Evolutionary conservation across 2,113 vertebrate species (phyloP), one percentile per base, ranked within the genome.

Genomic region (Cryptotis parvus): DNA sequence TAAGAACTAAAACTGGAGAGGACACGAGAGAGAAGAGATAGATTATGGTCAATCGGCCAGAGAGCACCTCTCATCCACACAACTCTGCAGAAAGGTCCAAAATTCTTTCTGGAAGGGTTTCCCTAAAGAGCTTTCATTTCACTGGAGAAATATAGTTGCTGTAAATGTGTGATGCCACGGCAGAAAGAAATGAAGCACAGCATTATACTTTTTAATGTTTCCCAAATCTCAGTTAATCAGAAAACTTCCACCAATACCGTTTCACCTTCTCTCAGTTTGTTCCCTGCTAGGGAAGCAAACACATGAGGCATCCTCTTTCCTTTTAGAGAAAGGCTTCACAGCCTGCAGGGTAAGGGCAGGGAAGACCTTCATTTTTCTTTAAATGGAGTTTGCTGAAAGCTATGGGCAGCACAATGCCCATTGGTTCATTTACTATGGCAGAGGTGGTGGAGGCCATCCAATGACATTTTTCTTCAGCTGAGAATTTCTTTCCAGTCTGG

Each of bases 401-500:
- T 75, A 61, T 61, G 49, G 35, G 20, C 41, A 9, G 90, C 45
- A 49, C 10, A 73, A 84, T 14, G 2, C 8, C 35, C 35, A n/a
- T 24, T 74, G 27, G 37, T 4, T 91, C 26, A 27, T 8, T 61
- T 33, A 24, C 35, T 1, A 31, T 81, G 63, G 33, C 26, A 63
- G 41, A 10, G 52, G 27, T 41, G 3, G 35, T 43, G 41, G 10
- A 6, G 27, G 63, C 26, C 24, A 49, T 16, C 4, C 39, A 33
- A 70, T 61, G 24, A 78, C 10, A 20, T 89, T 39, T 73, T 91
- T 86, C 74, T 91, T 86, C 72, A 61, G 74, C 3, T 75, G 92
- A 93, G 29, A 66, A 79, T 89, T 78, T 85, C 66, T 94, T 85
- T 92, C 89, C 70, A 85, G 75, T 85, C 79, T 79, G 75, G 69